Base-by-base conservation (phyloP, 2,797 vertebrate species). In the Cirrhinus molitorella region DNA sequence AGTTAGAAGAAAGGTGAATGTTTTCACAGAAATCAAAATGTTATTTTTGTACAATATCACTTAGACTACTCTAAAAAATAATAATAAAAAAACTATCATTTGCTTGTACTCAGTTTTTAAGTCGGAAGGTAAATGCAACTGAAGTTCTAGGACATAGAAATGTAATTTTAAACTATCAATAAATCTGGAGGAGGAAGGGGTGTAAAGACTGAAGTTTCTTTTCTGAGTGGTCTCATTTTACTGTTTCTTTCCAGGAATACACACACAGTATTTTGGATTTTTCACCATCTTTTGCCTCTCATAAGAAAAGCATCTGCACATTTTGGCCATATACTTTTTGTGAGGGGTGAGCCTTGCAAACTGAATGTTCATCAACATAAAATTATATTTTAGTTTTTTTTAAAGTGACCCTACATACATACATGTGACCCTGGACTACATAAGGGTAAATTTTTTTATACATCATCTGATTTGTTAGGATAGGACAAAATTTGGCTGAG, bases 31-130 rank as follows among this genome's bases (percentile, higher is more conserved):
- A 97, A 95, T 95, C 95, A 94, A 97, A 96, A 97, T 96, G 95
- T 97, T 97, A 97, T 97, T 98, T 97, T 97, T 98, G 96, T 97
- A 97, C 96, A 97, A 96, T 96, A 96, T 97, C 96, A 97, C 95
- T 94, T 95, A 96, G 95, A 95, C 94, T 96, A 96, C 95, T 96
- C 94, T 95, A 92, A 95, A n/a, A 85, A 92, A 94, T 75, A 59
- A 77, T 25, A 28, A 43, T 40, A 94, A 94, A 94, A 86, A 92
- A 94, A 94, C 94, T 95, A 96, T 97, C 92, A 95, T 97, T 96
- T 96, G 96, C 95, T 96, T 97, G 95, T 96, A 95, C 96, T 96
- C 94, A 93, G 95, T 96, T 97, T 96, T 96, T 95, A 96, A 95
- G 96, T 95, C 94, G 92, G 94, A 96, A 95, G 95, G 94, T 94